Evolutionary conservation across 2,888 invertebrate species (phyloP).

Genomic region (Agelastica alni): DNA sequence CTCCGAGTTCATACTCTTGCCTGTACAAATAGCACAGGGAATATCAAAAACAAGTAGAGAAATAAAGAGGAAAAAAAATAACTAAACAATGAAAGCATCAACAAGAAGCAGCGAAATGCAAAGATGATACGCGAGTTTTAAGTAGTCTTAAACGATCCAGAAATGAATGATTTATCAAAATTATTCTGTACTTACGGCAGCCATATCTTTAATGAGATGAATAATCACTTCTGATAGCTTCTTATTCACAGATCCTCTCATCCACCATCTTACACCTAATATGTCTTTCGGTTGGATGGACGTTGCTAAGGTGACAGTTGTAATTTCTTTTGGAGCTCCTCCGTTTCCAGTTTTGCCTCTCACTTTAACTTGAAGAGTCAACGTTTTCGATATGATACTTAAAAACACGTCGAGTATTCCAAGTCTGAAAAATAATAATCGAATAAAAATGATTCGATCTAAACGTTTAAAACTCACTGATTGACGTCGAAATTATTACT

Average conservation of each 20-base stretch:
- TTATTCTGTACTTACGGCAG: conserved; percentile 68
- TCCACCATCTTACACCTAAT: conserved; percentile 75
- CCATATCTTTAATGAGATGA: conserved; percentile 87
- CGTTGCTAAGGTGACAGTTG: conserved; percentile 64
- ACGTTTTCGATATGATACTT: conserved; percentile 87
- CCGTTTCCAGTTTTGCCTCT: conserved; percentile 64
- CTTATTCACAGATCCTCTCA: conserved; percentile 80
- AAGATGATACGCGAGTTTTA: too few species aligned
- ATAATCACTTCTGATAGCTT: conserved; percentile 89
- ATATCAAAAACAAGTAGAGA: too few species aligned
- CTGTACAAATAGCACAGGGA: too few species aligned
- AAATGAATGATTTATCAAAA: not conserved
- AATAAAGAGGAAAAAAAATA: too few species aligned
- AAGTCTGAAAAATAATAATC: conserved; percentile 57
- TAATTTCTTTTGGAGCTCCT: conserved; percentile 58
- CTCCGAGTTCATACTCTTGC: too few species aligned
- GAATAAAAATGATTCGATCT: not conserved
- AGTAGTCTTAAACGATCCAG: too few species aligned
- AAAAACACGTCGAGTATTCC: conserved; percentile 89
- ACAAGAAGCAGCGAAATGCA: too few species aligned
- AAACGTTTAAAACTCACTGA: conserved; percentile 25
- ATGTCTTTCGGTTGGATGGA: conserved; percentile 64
- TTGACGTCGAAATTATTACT: conserved; percentile 61
- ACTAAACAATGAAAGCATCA: too few species aligned
- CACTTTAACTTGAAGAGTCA: conserved; percentile 87